Evolutionary conservation across 2,113 vertebrate genomes (phyloP), one percentile per base, ranked within the genome.

Genomic region (Hyla sarda): DNA sequence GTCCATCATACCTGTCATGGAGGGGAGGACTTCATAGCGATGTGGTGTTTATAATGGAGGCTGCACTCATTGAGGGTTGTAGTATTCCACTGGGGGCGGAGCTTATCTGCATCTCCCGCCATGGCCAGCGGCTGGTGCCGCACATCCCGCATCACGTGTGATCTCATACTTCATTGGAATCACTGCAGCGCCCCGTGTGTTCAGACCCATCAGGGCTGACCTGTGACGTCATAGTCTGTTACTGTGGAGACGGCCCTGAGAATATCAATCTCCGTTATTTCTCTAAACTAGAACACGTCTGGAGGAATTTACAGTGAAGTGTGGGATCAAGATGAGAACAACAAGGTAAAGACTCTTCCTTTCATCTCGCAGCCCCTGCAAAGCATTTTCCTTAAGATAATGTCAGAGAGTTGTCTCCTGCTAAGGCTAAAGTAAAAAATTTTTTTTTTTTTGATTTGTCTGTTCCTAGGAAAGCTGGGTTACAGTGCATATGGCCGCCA

Each of bases 251-350:
- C 32, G n/a, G 77, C 77, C 77, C 30, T 48, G 41, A 30, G 50
- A 50, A 69, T 82, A 69, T 48, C 67, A 54, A 37, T 83, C 54
- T 74, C 52, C 82, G 12, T 83, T 83, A 83, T 83, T 56, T 83
- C 69, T 83, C 69, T 83, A 74, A 83, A 83, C 72, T 83, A 83
- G 82, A 83, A 74, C 72, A 47, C 82, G 34, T 7, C 69, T 56
- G 82, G 82, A 62, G 82, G 82, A 84, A 62, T 62, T 75, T 52
- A 75, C 82, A 84, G 82, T 83, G 82, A 83, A 83, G 67, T 75
- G 82, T 75, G 82, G 34, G 82, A 84, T 84, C 71, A 60, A 37
- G 82, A 75, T 47, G 82, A 75, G 16, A 65, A 12, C 69, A 32
- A 12, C 41, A 75, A 76, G 72, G 72, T 84, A 84, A 84, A 84